Base-by-base conservation (phyloP, 2,888 invertebrate species). In the Coleophora deauratella region DNA sequence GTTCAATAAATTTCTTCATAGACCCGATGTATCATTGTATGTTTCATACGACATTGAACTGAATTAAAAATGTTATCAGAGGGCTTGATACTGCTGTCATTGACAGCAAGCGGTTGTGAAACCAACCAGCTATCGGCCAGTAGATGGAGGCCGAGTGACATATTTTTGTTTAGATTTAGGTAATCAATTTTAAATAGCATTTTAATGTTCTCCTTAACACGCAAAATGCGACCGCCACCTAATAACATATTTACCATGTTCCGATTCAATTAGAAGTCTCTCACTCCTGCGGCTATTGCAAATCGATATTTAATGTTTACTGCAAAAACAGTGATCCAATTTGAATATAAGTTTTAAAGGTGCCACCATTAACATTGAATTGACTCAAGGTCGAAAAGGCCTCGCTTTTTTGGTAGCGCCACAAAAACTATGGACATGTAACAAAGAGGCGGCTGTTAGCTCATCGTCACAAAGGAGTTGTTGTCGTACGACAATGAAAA, bases 1-100 rank as follows among this genome's bases (percentile, higher is more conserved):
- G 52, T 52, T 54, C 51, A 57, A 66, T 62, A 57, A 35, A 76
- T 79, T 79, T 75, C 78, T 75, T 74, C 70, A 80, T 70, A 70
- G 61, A 58, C 63, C 54, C 55, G 54, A 21, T 21, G 21, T 21
- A 21, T 3, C 21, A 21, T 21, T 21, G 21, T 21, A 21, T 59
- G 61, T 68, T 60, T 52, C 55, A 56, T 66, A 59, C 74, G 77
- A 78, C 82, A 81, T 81, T 82, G 81, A 74, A 78, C 78, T 71
- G 67, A 78, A 78, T 78, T 72, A 60, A 70, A 71, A 66, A 55
- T 57, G 68, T 77, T 80, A 81, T 81, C 78, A 66, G 61, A 71
- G 72, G 67, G 71, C 70, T 65, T 62, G 59, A 68, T 71, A 63
- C 58, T 59, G 66, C 68, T 63, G 68, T 68, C 61, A 57, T 58